Conservation (phyloP, 2,113 vertebrate genomes). For the Melanocharis versteri region DNA sequence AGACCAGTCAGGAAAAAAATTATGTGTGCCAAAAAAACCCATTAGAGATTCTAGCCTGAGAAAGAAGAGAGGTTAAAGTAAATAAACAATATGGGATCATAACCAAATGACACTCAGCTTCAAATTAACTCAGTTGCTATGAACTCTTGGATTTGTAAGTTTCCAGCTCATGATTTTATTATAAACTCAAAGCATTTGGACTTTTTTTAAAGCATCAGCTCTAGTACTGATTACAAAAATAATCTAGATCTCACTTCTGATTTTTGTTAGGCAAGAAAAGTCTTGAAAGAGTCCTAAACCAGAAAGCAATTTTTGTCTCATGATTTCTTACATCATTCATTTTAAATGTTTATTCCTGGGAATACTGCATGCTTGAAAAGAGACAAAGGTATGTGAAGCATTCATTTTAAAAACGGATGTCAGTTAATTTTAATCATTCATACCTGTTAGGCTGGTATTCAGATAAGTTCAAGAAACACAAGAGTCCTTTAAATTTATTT, state of each 20-base stretch:
- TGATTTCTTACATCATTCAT: neutral
- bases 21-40: neutral
- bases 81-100: neutral
- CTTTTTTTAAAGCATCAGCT: neutral
- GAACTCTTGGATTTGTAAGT: neutral
- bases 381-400: neutral
- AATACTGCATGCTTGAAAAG: neutral
- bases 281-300: neutral
- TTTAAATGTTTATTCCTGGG: neutral
- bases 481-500: neutral
- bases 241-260: neutral
- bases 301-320: neutral
- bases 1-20: neutral
- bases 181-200: neutral
- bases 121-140: neutral
- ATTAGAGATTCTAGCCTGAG: neutral
- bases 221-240: neutral
- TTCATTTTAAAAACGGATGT: neutral
- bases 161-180: neutral
- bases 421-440: neutral
- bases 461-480: neutral
- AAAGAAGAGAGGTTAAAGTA: neutral
- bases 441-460: neutral
- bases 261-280: neutral
- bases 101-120: neutral